Evolutionary conservation across 2,888 invertebrate genomes (phyloP), one percentile per base, ranked within the genome.

Genomic region (Lithophane ornitopus): DNA sequence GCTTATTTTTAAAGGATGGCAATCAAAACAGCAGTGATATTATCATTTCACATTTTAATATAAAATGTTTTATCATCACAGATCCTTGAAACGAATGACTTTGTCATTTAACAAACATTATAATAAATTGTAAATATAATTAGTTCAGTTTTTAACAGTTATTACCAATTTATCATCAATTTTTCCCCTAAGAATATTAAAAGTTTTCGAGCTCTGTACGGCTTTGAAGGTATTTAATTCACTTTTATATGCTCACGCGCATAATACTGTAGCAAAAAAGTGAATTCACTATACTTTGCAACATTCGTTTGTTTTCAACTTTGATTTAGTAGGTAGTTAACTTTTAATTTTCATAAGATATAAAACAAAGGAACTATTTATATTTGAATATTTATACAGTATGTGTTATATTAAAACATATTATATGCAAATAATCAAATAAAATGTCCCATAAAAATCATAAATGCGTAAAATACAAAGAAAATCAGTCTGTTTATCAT

Each of bases 1-100:
- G 44, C 67, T 73, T 81, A 81, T 70, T 77, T 78, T 84, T 71
- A 80, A 52, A 86, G 89, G 90, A 78, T 88, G 79, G 74, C 90
- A 95, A 94, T 93, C 90, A 95, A 95, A 94, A 95, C 93, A 91
- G 91, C 93, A 88, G 84, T 85, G 89, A 89, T 86, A 61, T 87
- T 88, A 86, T 90, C 88, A 85, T 73, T 84, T 88, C 94, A 96
- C 95, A 96, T 96, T 96, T 96, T 96, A 96, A 96, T 96, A 94
- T 95, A 95, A 96, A 96, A 96, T 95, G 96, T 93, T 95, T 90
- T 73, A 87, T 87, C 89, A 95, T 95, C 95, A 95, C 95, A 96
- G 95, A 94, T 94, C 90, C 90, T 87, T 89, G 85, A 85, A 87
- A 89, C 86, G 78, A 84, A 88, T 88, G 88, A 90, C 89, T 87